Conservation (phyloP, 2,888 invertebrate genomes). For the Ferdinandea cuprea region DNA sequence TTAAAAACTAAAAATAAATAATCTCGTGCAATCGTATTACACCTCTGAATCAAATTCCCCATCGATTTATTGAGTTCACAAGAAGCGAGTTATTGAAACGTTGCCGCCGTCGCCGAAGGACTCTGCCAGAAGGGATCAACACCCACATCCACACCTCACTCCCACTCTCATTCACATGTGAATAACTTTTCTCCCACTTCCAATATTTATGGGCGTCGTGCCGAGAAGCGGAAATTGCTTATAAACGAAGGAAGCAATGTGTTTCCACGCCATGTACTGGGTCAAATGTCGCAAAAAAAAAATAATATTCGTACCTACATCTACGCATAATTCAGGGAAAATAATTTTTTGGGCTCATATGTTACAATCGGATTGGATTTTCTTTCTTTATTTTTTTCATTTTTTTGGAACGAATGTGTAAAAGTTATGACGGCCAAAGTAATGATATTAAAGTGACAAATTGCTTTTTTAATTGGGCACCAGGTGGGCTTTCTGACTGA, state of each 20-base stretch:
- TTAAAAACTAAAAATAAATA: constrained; percentile 74
- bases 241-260: constrained; percentile 73
- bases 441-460: constrained; percentile 72
- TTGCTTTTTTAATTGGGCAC: constrained; percentile 73
- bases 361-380: constrained; percentile 60
- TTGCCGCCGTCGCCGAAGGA: constrained; percentile 27
- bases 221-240: constrained; percentile 73
- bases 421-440: constrained; percentile 58
- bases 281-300: constrained; percentile 68
- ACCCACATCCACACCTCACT: not conserved
- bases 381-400: not conserved
- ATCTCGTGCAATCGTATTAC: constrained; percentile 58
- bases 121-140: constrained; percentile 55
- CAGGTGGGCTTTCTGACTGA: constrained; percentile 63
- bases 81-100: constrained; percentile 53
- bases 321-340: constrained; percentile 70
- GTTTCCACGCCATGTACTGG: constrained; percentile 66
- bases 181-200: constrained; percentile 15
- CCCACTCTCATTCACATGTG: constrained; percentile 11
- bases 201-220: constrained; percentile 67
- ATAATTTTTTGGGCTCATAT: constrained; percentile 63
- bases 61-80: constrained; percentile 67
- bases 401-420: constrained; percentile 15
- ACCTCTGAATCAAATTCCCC: constrained; percentile 49
- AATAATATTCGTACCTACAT: not conserved